Evolutionary conservation across 2,797 vertebrate genomes (phyloP).

Genomic region (Coregonus ussuriensis): DNA sequence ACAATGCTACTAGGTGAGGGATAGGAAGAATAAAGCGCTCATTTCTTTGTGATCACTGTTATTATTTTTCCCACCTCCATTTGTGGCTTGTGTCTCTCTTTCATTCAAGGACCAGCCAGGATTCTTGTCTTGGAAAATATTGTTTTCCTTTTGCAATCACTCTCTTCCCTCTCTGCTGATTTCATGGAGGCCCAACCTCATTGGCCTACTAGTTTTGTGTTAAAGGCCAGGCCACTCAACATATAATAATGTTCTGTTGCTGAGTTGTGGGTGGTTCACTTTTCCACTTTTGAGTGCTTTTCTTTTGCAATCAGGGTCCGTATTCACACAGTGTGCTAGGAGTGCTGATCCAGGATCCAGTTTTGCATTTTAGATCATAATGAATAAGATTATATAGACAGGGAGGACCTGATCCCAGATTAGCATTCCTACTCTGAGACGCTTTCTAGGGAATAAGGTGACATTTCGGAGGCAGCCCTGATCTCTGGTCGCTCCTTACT

Average conservation of each 20-base stretch:
- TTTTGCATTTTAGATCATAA: not conserved
- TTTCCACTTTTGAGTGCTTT: not conserved
- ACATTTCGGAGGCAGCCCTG: no score
- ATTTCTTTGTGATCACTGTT: no score
- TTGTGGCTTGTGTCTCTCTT: not conserved
- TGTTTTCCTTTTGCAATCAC: no score
- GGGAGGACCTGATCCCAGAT: not conserved
- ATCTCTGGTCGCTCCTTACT: not conserved
- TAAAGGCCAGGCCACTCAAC: not conserved
- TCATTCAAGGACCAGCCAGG: not conserved
- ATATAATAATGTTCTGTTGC: not conserved
- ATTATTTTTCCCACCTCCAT: no score
- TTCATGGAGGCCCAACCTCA: not conserved
- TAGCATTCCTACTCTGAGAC: no score
- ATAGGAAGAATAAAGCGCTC: no score
- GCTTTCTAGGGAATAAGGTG: no score
- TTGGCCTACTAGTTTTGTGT: not conserved
- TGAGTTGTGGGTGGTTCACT: not conserved
- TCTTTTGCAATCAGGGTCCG: not conserved
- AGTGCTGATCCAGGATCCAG: not conserved
- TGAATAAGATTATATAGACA: not conserved
- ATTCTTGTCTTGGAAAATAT: not conserved
- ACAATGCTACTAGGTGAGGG: no score
- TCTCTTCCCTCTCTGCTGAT: not conserved
- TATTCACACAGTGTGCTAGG: not conserved